A percentile compares a stretch with the other conserved stretches of the same genome.
phyloP scores from a whole-genome alignment of 2,113 vertebrate species.

The Ammodytes marinus region DNA sequence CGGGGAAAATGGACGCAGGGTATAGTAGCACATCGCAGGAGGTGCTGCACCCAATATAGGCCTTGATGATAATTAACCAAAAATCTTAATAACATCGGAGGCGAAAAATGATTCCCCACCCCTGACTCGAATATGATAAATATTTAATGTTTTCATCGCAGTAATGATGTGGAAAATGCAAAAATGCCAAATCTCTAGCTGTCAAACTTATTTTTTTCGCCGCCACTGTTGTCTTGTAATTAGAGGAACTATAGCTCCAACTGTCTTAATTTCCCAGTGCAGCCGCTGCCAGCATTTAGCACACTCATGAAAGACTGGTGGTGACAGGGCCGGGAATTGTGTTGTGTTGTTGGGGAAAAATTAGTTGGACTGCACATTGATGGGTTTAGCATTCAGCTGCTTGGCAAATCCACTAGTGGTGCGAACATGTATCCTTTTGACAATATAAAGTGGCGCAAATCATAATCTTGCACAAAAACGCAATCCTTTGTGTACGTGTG shows the following conservation, averaged over 20 bases:
- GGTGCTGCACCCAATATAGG: constrained; percentile 77
- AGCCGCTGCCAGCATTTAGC: constrained; percentile 59
- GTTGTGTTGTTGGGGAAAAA: background rate
- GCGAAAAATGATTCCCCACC: constrained; percentile 67
- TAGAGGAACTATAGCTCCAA: constrained; percentile 52
- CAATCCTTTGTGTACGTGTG: constrained; percentile 13
- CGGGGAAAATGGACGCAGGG: constrained; percentile 69
- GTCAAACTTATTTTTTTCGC: constrained; percentile 58
- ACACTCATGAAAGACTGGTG: constrained; percentile 27
- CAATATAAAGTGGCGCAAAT: constrained; percentile 42
- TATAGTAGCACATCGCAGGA: constrained; percentile 62
- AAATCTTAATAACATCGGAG: constrained; percentile 78
- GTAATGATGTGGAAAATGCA: constrained; percentile 71
- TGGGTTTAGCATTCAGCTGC: constrained; percentile 20
- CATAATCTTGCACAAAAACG: background rate
- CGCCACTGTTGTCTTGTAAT: constrained; percentile 61
- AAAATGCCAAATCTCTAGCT: constrained; percentile 62
- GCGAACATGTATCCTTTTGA: constrained; percentile 45
- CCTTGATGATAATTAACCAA: constrained; percentile 81
- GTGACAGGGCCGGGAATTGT: constrained; percentile 61
- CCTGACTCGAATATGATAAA: constrained; percentile 73
- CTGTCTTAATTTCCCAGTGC: constrained; percentile 54
- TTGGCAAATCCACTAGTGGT: constrained; percentile 5
- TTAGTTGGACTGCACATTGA: constrained; percentile 35
- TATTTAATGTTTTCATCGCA: constrained; percentile 83